Percentiles rank a stretch among this genome's conserved stretches.
These are phyloP conservation scores for Idaea aversata DNA, from an alignment of 2,888 invertebrate genomes.

Conservation along the genomic window DNA sequence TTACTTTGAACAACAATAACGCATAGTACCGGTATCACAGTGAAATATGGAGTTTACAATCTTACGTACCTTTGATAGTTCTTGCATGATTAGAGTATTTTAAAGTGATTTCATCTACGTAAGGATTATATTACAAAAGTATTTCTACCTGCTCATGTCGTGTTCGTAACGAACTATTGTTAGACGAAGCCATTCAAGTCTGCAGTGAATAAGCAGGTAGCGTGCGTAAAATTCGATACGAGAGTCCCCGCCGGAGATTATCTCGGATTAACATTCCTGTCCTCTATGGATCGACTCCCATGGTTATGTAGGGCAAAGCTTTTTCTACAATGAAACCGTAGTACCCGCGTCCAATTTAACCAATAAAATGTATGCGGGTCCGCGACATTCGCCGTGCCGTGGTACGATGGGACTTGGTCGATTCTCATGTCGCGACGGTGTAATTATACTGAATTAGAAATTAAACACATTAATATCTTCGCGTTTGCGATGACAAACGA, in stretches of 20 bases:
- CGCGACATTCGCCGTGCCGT: slow-evolving; percentile 40
- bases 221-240: slow-evolving; percentile 73
- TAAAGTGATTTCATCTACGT: not conserved
- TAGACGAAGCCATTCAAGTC: slow-evolving; percentile 67
- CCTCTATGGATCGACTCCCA: slow-evolving; percentile 48
- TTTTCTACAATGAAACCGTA: slow-evolving; percentile 58
- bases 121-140: slow-evolving; percentile 40
- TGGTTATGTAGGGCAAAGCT: slow-evolving; percentile 54
- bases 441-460: slow-evolving; percentile 67
- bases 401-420: slow-evolving; percentile 40
- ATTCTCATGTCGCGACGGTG: slow-evolving; percentile 44
- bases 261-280: slow-evolving; percentile 75
- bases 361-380: slow-evolving; percentile 76
- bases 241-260: slow-evolving; percentile 62
- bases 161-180: slow-evolving; percentile 54
- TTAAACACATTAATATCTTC: slow-evolving; percentile 50
- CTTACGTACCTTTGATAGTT: not conserved
- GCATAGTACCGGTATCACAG: not conserved
- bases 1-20: not conserved
- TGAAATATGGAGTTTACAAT: not conserved
- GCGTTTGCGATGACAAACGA: slow-evolving; percentile 36
- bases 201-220: slow-evolving; percentile 69
- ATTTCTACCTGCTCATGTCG: slow-evolving; percentile 60
- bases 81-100: not conserved
- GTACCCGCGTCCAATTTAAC: slow-evolving; percentile 62